Conservation (phyloP, 2,888 invertebrate species). For the Trichopria drosophilae region DNA sequence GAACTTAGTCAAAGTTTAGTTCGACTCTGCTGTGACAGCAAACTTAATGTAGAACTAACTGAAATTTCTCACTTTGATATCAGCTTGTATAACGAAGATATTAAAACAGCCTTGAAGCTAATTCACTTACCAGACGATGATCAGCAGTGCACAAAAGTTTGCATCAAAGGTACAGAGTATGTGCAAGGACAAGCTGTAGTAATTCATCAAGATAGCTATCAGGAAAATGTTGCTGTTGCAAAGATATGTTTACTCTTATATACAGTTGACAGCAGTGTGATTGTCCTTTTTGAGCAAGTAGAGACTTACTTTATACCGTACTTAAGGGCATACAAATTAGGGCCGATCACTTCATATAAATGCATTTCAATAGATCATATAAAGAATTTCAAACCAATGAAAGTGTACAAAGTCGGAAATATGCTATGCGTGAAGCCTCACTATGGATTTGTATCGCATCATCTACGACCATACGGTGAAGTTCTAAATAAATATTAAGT, state of each 20-base stretch:
- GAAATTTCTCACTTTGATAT: constrained; percentile 12
- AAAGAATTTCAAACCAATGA: constrained; percentile 25
- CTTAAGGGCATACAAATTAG: constrained; percentile 22
- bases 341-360: constrained; percentile 16
- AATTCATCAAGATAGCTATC: constrained; percentile 21
- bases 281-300: constrained; percentile 25
- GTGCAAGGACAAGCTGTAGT: constrained; percentile 22
- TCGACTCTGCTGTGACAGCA: constrained; percentile 20
- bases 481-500: no score
- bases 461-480: no score
- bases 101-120: constrained; percentile 9
- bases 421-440: constrained; percentile 27
- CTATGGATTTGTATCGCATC: constrained; percentile 21
- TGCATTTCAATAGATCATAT: constrained; percentile 21
- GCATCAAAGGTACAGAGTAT: constrained; percentile 25
- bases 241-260: constrained; percentile 23
- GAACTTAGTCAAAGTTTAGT: constrained; percentile 23
- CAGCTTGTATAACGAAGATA: constrained; percentile 10
- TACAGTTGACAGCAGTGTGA: constrained; percentile 3
- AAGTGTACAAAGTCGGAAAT: constrained; percentile 26
- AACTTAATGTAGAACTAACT: constrained; percentile 11
- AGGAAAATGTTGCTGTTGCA: constrained; percentile 24
- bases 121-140: background rate
- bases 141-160: constrained; percentile 19
- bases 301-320: constrained; percentile 19